Conservation (phyloP, 2,797 vertebrate species). For the Coluber constrictor region DNA sequence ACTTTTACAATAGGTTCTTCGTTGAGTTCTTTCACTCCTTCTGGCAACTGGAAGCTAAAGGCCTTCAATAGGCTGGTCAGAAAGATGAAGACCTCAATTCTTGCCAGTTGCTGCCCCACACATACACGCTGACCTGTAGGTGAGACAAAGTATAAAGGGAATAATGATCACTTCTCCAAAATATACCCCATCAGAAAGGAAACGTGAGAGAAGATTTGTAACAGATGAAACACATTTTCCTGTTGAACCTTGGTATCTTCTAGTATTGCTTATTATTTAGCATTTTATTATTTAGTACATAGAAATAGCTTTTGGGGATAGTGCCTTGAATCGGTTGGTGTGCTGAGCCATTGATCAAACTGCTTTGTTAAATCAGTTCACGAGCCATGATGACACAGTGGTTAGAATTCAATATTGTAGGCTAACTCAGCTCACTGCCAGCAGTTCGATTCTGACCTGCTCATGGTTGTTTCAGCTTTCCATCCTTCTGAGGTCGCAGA, state of each 20-base stretch:
- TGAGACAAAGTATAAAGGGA: not conserved
- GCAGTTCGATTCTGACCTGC: too few species aligned
- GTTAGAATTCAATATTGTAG: too few species aligned
- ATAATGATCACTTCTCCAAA: not conserved
- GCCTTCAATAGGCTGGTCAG: not conserved
- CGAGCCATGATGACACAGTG: not conserved
- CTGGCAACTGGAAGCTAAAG: not conserved
- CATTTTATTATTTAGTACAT: not conserved
- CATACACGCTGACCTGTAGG: not conserved
- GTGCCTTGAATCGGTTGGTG: not conserved
- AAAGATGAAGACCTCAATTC: not conserved
- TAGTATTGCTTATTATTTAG: not conserved
- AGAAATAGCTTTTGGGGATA: not conserved
- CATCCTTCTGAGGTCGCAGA: too few species aligned
- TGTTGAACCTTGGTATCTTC: not conserved
- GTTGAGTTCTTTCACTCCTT: not conserved
- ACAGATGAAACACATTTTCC: too few species aligned
- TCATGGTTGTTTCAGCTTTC: too few species aligned
- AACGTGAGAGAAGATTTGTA: too few species aligned
- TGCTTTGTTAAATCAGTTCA: not conserved
- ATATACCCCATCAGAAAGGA: not conserved
- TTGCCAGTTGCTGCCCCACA: not conserved
- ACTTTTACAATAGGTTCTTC: not conserved
- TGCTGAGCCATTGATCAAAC: not conserved
- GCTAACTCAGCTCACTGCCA: too few species aligned